Evolutionary conservation across 2,113 vertebrate species (phyloP).

Genomic region (Anolis carolinensis): DNA sequence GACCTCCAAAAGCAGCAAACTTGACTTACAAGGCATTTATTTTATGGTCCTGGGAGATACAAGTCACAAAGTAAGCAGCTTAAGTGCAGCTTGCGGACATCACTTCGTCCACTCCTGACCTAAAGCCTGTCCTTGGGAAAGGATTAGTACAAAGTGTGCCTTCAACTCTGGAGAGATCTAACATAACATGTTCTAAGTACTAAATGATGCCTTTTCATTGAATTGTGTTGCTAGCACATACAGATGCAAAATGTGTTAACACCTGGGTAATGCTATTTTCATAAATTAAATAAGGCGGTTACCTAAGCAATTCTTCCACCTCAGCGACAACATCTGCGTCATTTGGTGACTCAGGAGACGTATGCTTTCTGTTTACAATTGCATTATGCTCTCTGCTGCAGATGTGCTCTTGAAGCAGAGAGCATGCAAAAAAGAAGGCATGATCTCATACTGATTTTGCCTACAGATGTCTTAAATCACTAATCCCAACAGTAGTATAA

Average conservation of each 20-base stretch:
- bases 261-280: background rate
- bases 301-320: constrained; percentile 3
- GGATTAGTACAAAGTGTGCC: background rate
- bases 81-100: too few species aligned
- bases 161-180: background rate
- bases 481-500: background rate
- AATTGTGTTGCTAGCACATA: background rate
- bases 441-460: background rate
- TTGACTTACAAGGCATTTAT: too few species aligned
- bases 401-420: background rate
- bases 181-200: background rate
- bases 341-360: constrained; percentile 3
- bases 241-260: background rate
- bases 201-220: background rate
- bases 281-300: constrained; percentile 1
- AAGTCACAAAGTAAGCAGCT: too few species aligned
- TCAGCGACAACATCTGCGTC: background rate
- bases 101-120: background rate
- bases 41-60: too few species aligned
- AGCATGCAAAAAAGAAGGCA: background rate
- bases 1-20: too few species aligned
- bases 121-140: background rate
- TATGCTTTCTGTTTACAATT: background rate
- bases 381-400: background rate
- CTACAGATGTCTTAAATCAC: background rate